Evolutionary conservation across 1,140 invertebrate genomes (phyloP).

Genomic region (Vollenhovia emeryi): DNA sequence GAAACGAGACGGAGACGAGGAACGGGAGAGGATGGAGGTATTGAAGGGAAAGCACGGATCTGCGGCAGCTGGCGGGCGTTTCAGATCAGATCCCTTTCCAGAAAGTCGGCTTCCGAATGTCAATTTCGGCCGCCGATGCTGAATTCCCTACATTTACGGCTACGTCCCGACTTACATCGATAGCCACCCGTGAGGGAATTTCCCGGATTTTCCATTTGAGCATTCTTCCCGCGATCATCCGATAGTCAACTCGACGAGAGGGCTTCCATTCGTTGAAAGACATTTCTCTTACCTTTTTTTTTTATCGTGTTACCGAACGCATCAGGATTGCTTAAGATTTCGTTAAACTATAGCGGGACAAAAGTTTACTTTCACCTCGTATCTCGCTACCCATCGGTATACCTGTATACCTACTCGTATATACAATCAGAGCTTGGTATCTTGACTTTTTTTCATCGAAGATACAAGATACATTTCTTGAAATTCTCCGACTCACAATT

Average conservation of each 20-base stretch:
- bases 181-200: slow-evolving; percentile 42
- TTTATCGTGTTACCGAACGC: not conserved
- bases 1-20: slow-evolving; percentile 58
- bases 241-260: slow-evolving; percentile 16
- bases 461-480: too few species aligned
- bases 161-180: slow-evolving; percentile 56
- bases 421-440: too few species aligned
- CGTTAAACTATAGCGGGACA: not conserved
- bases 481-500: too few species aligned
- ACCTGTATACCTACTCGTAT: too few species aligned
- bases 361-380: not conserved
- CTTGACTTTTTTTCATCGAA: too few species aligned
- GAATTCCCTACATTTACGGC: slow-evolving; percentile 45
- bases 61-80: slow-evolving; percentile 60
- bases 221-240: slow-evolving; percentile 47
- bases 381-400: not conserved
- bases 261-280: slow-evolving; percentile 29
- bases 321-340: not conserved
- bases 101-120: slow-evolving; percentile 61
- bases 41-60: slow-evolving; percentile 48
- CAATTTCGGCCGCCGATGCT: slow-evolving; percentile 61
- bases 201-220: slow-evolving; percentile 53
- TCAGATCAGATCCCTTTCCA: slow-evolving; percentile 34
- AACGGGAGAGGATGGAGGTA: slow-evolving; percentile 9
- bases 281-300: not conserved